Base-by-base conservation (phyloP, 2,888 invertebrate species). In the Gnatocerus cornutus region DNA sequence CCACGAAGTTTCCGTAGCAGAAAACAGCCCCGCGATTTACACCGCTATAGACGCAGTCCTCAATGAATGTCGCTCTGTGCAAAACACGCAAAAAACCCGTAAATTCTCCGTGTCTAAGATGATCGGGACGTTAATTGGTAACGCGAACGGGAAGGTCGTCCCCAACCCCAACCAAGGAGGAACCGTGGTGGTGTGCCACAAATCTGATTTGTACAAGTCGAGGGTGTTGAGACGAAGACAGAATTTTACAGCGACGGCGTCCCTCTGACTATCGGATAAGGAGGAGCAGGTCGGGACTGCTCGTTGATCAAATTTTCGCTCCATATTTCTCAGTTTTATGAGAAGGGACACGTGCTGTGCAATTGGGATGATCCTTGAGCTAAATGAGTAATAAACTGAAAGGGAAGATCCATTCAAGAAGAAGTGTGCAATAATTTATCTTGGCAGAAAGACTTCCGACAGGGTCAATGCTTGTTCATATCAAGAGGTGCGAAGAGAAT, bases 51-150 rank as follows among this genome's bases (percentile, higher is more conserved):
- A 93, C 81, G 86, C 88, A 48, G 84, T 93, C 21, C 86, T 93
- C 29, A 88, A 89, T 69, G 92, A 92, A 80, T 91, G 91, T 68
- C 88, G 90, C 70, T 78, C 76, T n/a, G 77, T 77, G 16, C 83
- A 81, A 67, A 69, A 79, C 33, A 79, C 81, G 37, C 80, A 89
- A 77, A 89, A 91, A 77, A 88, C 90, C 74, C 86, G 92, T 74
- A 92, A 92, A 83, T 92, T 92, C 85, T 92, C 92, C 66, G 92
- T 93, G 41, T 91, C 91, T 29, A 93, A 93, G 84, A 93, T 93
- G 92, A 89, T 93, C 71, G 93, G 92, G 65, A 91, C 91, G 6
- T 84, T 92, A 71, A 92, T 92, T 82, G 91, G 91, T 37, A 85
- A 84, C 75, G 76, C 78, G 3, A 84, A 83, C 67, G 83, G 83